Evolutionary conservation across 1,140 invertebrate species (phyloP).

Genomic region (Solenopsis invicta): DNA sequence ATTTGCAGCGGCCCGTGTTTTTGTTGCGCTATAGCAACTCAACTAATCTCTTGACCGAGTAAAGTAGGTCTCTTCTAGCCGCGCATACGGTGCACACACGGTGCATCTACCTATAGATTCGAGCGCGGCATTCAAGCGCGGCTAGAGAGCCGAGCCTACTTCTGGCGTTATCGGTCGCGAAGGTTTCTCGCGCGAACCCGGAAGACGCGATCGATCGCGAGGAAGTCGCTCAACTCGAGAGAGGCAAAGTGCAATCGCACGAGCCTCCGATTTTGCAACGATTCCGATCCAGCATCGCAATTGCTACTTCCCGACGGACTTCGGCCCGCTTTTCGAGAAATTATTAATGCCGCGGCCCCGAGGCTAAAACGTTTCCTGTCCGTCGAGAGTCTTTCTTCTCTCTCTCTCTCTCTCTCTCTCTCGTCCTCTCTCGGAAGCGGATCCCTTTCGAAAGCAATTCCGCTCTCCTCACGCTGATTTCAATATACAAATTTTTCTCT

Average conservation of each 20-base stretch:
- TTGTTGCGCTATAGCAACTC: conserved; percentile 5
- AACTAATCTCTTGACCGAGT: conserved; percentile 44
- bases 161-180: conserved; percentile 26
- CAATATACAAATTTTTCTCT: background rate
- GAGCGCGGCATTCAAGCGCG: background rate
- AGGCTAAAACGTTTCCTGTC: conserved; percentile 6
- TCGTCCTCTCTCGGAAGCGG: conserved; percentile 18
- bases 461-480: conserved; percentile 38
- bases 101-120: conserved; percentile 38
- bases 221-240: conserved; percentile 66
- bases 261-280: conserved; percentile 38
- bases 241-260: conserved; percentile 47
- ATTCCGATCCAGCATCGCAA: conserved; percentile 2
- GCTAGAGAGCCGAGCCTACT: conserved; percentile 38
- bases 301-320: conserved; percentile 8
- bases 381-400: too few relatives aligned
- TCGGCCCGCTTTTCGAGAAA: conserved; percentile 51
- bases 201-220: conserved; percentile 51
- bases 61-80: conserved; percentile 38
- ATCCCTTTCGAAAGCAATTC: conserved; percentile 16
- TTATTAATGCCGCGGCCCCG: conserved; percentile 53
- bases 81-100: background rate
- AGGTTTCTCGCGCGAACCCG: conserved; percentile 43
- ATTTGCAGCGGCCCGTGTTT: conserved; percentile 7
- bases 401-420: too few relatives aligned